Percentiles rank a stretch among this genome's conserved stretches.
Evolutionary conservation across 2,113 vertebrate species (phyloP).

Genomic region (Garra rufa): DNA sequence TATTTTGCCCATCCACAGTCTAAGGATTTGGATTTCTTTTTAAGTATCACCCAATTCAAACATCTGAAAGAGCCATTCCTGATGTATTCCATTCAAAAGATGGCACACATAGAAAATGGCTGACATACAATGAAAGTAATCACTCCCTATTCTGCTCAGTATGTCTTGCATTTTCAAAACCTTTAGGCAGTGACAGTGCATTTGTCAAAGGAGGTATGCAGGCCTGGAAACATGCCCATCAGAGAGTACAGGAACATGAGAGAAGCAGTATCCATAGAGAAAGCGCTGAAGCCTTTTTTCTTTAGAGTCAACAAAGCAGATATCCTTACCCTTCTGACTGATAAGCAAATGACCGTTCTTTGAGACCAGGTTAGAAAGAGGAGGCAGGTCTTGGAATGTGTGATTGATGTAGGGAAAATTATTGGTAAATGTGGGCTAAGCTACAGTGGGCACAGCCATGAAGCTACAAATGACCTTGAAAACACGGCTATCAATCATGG

Average conservation of each 20-base stretch:
- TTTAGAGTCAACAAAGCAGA: neutral
- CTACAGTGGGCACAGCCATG: constrained; percentile 24
- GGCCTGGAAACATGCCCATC: neutral
- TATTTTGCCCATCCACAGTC: constrained; percentile 46
- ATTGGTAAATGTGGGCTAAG: constrained; percentile 39
- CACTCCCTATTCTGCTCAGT: constrained; percentile 21
- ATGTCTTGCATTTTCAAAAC: neutral
- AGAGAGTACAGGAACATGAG: neutral
- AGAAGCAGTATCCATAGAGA: neutral
- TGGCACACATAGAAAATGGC: constrained; percentile 50
- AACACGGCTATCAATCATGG: constrained; percentile 28
- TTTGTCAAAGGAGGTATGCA: neutral
- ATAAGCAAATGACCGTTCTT: neutral
- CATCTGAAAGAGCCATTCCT: constrained; percentile 26
- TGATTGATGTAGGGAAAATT: constrained; percentile 48
- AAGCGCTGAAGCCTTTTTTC: neutral
- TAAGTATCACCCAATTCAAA: constrained; percentile 39
- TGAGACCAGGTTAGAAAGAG: constrained; percentile 40
- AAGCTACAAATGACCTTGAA: constrained; percentile 16
- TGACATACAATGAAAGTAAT: constrained; percentile 22
- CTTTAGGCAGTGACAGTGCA: neutral
- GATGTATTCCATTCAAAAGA: constrained; percentile 46
- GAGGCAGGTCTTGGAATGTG: constrained; percentile 34
- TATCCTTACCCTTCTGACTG: neutral
- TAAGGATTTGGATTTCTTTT: constrained; percentile 25